These are phyloP conservation scores for Papilio polyxenes DNA, from an alignment of 1,140 invertebrate genomes.

Conservation along the genomic window DNA sequence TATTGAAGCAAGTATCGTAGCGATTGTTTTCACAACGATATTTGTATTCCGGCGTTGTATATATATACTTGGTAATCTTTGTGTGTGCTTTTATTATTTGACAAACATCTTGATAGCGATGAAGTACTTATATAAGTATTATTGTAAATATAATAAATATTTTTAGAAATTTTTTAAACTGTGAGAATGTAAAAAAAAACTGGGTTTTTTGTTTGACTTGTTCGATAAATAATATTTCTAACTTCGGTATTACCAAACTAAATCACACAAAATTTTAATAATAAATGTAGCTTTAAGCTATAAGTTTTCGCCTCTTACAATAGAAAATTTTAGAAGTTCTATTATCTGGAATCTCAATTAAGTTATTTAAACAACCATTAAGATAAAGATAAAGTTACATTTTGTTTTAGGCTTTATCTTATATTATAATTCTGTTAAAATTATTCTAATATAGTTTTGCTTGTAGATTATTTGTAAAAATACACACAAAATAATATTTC, in stretches of 20 bases:
- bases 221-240: no score
- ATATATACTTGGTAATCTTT: conserved; percentile 26
- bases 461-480: background rate
- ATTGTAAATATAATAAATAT: no score
- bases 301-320: background rate
- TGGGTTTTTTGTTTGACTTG: no score
- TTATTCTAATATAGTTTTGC: background rate
- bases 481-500: background rate
- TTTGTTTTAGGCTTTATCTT: background rate
- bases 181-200: no score
- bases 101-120: conserved; percentile 14
- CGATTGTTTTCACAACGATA: conserved; percentile 21
- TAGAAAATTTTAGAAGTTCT: background rate
- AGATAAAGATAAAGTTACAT: conserved; percentile 7
- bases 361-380: conserved; percentile 22
- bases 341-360: background rate
- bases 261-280: background rate
- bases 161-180: no score
- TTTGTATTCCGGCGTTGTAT: conserved; percentile 21
- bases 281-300: background rate
- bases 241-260: no score
- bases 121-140: no score
- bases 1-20: background rate
- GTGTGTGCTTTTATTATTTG: conserved; percentile 27
- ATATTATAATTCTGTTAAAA: background rate